phyloP scores from a whole-genome alignment of 2,888 invertebrate genomes.

The Lochmaea crataegi region DNA sequence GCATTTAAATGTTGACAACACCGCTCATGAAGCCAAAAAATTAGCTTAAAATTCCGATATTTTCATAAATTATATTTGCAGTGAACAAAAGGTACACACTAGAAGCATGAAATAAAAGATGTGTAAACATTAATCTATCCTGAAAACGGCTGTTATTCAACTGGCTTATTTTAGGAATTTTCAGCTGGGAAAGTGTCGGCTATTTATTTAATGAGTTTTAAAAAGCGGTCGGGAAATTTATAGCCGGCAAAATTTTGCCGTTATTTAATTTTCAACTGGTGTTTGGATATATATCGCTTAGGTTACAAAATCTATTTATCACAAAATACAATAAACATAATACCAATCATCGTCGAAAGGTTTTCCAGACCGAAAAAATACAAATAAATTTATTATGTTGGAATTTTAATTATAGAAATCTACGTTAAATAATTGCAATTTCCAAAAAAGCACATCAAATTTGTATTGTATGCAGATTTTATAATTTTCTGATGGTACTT shows the following conservation, averaged over 20 bases:
- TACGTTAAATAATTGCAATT: too few relatives aligned
- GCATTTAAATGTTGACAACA: neutral
- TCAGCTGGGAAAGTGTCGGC: slow-evolving; percentile 9
- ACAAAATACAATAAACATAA: neutral
- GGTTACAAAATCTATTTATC: neutral
- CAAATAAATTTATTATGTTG: too few relatives aligned
- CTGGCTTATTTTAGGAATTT: slow-evolving; percentile 11
- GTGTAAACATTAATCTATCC: slow-evolving; percentile 9
- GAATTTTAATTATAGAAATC: too few relatives aligned
- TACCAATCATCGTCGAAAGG: too few relatives aligned
- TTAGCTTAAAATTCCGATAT: neutral
- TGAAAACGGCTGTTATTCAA: slow-evolving; percentile 3
- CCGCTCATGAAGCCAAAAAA: neutral
- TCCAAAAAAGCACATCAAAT: too few relatives aligned
- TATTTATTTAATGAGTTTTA: slow-evolving; percentile 17
- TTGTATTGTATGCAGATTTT: too few relatives aligned
- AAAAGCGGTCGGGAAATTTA: slow-evolving; percentile 3
- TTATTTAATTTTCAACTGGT: neutral
- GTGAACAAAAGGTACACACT: neutral
- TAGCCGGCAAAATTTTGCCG: neutral
- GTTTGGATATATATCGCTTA: neutral
- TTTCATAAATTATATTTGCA: slow-evolving; percentile 5
- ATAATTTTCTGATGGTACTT: too few relatives aligned
- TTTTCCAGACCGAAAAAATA: too few relatives aligned
- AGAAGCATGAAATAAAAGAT: slow-evolving; percentile 9